Evolutionary conservation across 2,888 invertebrate species (phyloP).

Genomic region (Phragmatobia fuliginosa): DNA sequence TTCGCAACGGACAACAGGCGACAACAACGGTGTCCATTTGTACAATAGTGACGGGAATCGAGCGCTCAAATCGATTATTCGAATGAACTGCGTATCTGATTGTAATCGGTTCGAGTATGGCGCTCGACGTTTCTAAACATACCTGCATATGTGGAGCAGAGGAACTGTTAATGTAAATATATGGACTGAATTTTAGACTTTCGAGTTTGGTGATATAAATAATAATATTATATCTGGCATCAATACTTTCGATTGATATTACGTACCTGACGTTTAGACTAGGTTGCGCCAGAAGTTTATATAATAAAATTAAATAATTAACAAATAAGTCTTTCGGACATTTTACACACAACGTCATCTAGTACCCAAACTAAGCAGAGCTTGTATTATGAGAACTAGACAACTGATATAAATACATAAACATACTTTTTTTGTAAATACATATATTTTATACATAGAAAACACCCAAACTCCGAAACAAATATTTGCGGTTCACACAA

Average conservation of each 20-base stretch:
- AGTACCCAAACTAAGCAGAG: no score
- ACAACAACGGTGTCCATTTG: conserved; percentile 67
- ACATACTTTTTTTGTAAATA: no score
- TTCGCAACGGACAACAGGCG: conserved; percentile 63
- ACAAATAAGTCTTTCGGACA: no score
- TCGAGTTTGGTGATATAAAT: background rate
- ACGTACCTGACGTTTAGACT: no score
- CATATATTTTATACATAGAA: no score
- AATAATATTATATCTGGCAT: background rate
- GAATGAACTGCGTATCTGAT: conserved; percentile 74
- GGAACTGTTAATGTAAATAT: background rate
- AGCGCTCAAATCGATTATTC: conserved; percentile 73
- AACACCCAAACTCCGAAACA: no score
- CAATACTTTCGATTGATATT: background rate
- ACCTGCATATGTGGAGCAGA: conserved; percentile 14
- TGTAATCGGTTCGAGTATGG: conserved; percentile 55
- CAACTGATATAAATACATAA: no score
- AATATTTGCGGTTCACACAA: no score
- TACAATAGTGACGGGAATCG: conserved; percentile 66
- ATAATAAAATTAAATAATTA: no score
- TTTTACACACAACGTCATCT: no score
- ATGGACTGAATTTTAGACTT: background rate
- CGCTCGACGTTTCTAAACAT: conserved; percentile 55
- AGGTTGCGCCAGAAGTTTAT: background rate
- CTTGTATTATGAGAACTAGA: no score